Evolutionary conservation across 2,888 invertebrate species (phyloP), one percentile per base, ranked within the genome.

Genomic region (Drosophila anomalipes): DNA sequence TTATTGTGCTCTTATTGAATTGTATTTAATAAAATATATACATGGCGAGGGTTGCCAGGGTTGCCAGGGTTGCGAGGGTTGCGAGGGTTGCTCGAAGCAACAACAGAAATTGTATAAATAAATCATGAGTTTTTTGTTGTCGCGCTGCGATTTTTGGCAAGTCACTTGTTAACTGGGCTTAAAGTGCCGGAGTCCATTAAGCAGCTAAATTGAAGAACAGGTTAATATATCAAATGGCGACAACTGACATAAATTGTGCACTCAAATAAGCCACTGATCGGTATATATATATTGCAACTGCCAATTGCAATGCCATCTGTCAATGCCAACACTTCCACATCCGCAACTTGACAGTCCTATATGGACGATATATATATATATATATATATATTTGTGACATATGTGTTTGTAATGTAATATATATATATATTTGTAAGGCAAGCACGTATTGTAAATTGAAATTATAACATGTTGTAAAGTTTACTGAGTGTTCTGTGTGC

Each of bases 21-120:
- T 89, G 81, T 88, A 84, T 83, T 88, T 88, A 88, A 89, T 88
- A 88, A 79, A 82, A 88, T 86, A 86, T 22, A 58, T 22, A 57
- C 39, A 2, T 14, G 12, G 68, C 22, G 1, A 22, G 22, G 22
- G 22, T 1, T 22, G 22, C 22, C 22, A 22, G 22, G 22, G 22
- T 1, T 22, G 22, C 22, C 22, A 22, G 22, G 22, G 22, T 22
- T 22, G 22, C 58, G 62, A 77, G 81, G 81, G 77, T 74, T 61
- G 52, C 63, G 75, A 83, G 82, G 86, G 84, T 89, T 65, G 80
- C 72, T 35, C 61, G 10, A 39, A 19, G 70, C 63, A 74, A 57
- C 49, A 52, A 33, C 56, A 49, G 58, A 74, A 63, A 75, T 71
- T 71, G 70, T 74, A 82, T 87, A 85, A 85, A 89, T 89, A 87